These are phyloP conservation scores for Listrodromus nycthemerus DNA, from an alignment of 2,888 invertebrate species.

Conservation along the genomic window DNA sequence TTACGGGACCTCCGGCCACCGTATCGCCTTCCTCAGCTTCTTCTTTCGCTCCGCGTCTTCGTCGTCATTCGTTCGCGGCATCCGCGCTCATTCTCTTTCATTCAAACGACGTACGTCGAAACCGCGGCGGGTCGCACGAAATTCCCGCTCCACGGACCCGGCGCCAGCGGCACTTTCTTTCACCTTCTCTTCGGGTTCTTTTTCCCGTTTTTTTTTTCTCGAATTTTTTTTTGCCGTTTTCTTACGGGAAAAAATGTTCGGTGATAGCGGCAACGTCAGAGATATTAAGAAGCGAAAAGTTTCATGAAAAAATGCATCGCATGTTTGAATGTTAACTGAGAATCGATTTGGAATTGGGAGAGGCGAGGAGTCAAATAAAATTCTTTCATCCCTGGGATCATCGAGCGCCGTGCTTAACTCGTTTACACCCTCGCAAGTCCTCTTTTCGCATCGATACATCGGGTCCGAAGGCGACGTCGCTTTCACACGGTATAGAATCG, in stretches of 20 bases:
- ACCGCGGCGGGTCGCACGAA: slow-evolving; percentile 26
- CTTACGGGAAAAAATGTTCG: background rate
- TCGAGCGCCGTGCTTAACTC: no score
- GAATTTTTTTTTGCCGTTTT: background rate
- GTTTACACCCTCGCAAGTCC: no score
- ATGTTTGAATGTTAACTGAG: no score
- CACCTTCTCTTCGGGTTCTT: slow-evolving; percentile 12
- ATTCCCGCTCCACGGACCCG: background rate
- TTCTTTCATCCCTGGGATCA: no score
- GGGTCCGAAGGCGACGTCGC: no score
- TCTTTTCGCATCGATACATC: no score
- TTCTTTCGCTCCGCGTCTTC: slow-evolving; percentile 36
- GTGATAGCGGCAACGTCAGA: background rate
- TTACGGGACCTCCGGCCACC: slow-evolving; percentile 37
- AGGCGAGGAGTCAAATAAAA: no score
- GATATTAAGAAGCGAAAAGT: no score
- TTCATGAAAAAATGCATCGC: no score
- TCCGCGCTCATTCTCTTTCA: slow-evolving; percentile 14
- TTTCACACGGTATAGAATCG: no score
- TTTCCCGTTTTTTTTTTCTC: background rate
- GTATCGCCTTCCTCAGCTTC: slow-evolving; percentile 13
- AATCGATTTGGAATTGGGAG: no score
- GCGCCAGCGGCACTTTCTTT: slow-evolving; percentile 5
- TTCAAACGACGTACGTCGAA: slow-evolving; percentile 15
- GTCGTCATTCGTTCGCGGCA: background rate